Percentiles rank a stretch among this genome's conserved stretches.
Evolutionary conservation across 1,140 invertebrate species (phyloP).

Genomic region (Trachelipus rathkii): DNA sequence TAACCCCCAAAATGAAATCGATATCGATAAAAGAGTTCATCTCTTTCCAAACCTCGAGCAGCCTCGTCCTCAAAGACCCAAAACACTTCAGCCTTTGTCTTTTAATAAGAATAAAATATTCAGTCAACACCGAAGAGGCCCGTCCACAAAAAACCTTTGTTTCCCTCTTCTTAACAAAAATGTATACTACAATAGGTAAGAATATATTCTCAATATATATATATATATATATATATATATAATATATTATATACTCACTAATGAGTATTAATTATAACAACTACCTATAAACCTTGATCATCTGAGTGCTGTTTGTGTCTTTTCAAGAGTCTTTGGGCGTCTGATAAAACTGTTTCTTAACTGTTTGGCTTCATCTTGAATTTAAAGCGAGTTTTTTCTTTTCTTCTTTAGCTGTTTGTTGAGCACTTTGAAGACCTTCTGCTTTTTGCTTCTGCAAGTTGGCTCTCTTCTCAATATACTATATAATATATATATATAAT

Average conservation of each 20-base stretch:
- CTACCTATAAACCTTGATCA: no score
- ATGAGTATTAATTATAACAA: no score
- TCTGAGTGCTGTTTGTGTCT: background rate
- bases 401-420: constrained; percentile 8
- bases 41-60: background rate
- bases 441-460: background rate
- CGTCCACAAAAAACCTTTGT: background rate
- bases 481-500: no score
- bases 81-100: background rate
- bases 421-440: background rate
- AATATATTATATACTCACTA: constrained; percentile 1
- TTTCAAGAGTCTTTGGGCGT: background rate
- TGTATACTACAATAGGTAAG: constrained; percentile 10
- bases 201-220: background rate
- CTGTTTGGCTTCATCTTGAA: background rate
- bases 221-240: constrained; percentile 15
- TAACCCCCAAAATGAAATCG: no score
- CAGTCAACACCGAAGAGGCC: background rate
- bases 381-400: background rate
- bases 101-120: constrained; percentile 2
- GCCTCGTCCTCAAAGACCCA: background rate
- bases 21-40: no score
- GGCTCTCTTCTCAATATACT: background rate
- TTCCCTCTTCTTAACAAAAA: background rate
- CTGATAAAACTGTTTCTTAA: constrained; percentile 1